Evolutionary conservation across 1,140 invertebrate species (phyloP).

Genomic region (Rhopalosiphum maidis): DNA sequence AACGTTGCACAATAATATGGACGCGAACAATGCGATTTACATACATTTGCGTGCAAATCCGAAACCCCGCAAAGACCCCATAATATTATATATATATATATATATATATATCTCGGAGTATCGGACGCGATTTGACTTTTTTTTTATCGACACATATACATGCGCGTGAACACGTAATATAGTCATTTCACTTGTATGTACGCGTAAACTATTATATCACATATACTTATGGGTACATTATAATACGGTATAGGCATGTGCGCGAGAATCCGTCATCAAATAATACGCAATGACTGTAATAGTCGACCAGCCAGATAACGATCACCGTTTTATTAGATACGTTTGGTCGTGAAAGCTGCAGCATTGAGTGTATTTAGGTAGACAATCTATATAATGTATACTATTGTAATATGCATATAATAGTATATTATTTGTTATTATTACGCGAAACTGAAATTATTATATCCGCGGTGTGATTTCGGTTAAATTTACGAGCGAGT

Average conservation of each 20-base stretch:
- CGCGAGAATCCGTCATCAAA: neutral
- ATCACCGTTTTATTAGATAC: neutral
- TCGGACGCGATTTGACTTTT: neutral
- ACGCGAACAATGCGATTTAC: neutral
- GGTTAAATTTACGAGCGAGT: neutral
- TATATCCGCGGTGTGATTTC: neutral
- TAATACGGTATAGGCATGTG: neutral
- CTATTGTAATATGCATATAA: neutral
- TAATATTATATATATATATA: neutral
- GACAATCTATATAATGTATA: neutral
- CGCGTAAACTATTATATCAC: neutral
- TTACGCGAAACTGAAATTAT: neutral
- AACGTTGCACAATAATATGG: neutral
- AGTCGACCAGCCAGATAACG: neutral
- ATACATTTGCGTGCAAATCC: conserved; percentile 8
- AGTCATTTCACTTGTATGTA: neutral
- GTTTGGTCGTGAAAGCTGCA: neutral
- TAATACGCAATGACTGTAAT: neutral
- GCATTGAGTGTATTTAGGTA: too few species aligned
- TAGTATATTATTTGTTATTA: neutral
- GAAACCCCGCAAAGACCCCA: neutral
- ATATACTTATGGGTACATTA: neutral
- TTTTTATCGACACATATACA: neutral
- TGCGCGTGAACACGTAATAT: neutral
- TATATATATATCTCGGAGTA: neutral